Evolutionary conservation across 2,797 vertebrate genomes (phyloP).

Genomic region (Myotis planiceps): DNA sequence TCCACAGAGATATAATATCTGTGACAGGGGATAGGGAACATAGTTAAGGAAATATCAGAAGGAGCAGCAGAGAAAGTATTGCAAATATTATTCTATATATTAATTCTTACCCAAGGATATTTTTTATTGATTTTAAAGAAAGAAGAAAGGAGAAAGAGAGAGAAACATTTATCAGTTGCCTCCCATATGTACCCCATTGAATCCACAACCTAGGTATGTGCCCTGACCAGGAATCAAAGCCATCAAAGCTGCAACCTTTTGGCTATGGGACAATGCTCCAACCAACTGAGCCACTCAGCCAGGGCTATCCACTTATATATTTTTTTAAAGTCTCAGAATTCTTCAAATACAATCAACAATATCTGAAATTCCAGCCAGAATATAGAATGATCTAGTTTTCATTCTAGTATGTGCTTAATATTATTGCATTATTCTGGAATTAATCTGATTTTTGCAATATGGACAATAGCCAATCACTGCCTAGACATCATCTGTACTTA

Average conservation of each 20-base stretch:
- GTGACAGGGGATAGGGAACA: not conserved
- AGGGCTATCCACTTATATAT: not conserved
- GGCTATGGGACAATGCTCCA: not conserved
- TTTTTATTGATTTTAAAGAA: not conserved
- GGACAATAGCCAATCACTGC: not conserved
- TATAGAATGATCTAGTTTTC: not conserved
- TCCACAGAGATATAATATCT: not conserved
- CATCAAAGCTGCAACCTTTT: not conserved
- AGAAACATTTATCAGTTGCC: not conserved
- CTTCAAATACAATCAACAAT: not conserved
- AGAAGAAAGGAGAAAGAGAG: not conserved
- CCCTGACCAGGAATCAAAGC: not conserved
- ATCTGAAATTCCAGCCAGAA: not conserved
- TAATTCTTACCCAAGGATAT: not conserved
- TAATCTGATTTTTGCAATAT: slow-evolving; percentile 17
- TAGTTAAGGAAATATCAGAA: not conserved
- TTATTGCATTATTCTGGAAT: slow-evolving; percentile 28
- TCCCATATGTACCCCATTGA: not conserved
- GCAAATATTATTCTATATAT: not conserved
- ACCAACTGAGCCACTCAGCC: not conserved
- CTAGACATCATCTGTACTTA: not conserved
- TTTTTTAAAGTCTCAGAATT: not conserved
- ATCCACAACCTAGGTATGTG: not conserved
- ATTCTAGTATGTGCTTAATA: not conserved
- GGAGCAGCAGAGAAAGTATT: not conserved